Evolutionary conservation across 2,113 vertebrate species (phyloP).

Genomic region (Macroglossus sobrinus): DNA sequence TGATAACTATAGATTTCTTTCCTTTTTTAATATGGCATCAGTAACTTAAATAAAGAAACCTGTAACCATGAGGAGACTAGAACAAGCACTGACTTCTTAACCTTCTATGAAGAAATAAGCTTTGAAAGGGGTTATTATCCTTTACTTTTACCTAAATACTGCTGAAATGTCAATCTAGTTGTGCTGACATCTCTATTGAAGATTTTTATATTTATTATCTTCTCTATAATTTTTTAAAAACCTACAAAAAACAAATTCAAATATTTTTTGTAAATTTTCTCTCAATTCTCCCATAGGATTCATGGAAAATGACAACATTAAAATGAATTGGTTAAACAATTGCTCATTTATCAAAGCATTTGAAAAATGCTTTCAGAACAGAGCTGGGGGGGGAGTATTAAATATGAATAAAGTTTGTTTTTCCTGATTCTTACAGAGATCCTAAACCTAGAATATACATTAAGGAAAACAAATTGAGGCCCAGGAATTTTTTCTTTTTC

Average conservation of each 20-base stretch:
- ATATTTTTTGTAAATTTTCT: neutral
- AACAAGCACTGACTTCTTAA: neutral
- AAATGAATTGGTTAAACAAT: neutral
- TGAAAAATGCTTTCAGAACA: neutral
- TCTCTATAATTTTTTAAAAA: neutral
- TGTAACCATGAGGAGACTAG: neutral
- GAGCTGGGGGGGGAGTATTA: neutral
- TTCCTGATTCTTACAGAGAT: neutral
- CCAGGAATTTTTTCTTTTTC: neutral
- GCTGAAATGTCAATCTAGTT: neutral
- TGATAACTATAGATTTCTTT: neutral
- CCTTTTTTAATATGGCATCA: neutral
- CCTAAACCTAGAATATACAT: neutral
- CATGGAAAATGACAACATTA: neutral
- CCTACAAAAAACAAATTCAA: neutral
- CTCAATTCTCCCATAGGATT: neutral
- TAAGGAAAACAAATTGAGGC: constrained; percentile 1
- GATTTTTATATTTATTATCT: neutral
- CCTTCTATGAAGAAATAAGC: neutral
- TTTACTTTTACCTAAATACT: neutral
- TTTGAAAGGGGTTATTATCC: neutral
- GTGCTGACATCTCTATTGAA: neutral
- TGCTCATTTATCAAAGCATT: neutral
- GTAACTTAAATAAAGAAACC: neutral
- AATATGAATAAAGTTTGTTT: neutral